These are phyloP conservation scores for Hydropotes inermis DNA, from an alignment of 2,113 vertebrate genomes.

Conservation along the genomic window DNA sequence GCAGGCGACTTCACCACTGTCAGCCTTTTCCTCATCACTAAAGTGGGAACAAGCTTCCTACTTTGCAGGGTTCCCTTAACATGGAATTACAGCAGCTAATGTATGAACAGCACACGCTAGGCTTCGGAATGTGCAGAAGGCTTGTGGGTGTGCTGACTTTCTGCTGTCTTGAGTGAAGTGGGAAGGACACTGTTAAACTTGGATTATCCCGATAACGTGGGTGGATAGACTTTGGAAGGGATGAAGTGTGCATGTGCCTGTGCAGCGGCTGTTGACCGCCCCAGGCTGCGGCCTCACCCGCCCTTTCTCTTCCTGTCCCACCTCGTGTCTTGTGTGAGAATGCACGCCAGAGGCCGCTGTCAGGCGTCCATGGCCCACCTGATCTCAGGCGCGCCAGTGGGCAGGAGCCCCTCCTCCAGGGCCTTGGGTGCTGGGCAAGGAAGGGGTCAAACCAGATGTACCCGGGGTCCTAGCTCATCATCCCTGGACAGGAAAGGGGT, in stretches of 20 bases:
- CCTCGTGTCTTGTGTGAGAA: background rate
- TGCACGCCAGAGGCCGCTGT: no score
- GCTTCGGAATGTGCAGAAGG: background rate
- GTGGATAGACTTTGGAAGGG: background rate
- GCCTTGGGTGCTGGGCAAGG: background rate
- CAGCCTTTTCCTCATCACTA: background rate
- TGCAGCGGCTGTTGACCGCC: background rate
- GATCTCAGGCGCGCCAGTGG: accelerated
- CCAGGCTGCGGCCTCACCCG: background rate
- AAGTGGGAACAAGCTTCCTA: background rate
- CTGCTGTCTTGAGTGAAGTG: background rate
- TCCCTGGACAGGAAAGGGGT: background rate
- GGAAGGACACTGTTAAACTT: background rate
- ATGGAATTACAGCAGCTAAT: background rate
- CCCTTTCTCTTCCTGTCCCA: no score
- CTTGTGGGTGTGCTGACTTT: accelerated
- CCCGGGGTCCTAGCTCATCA: background rate
- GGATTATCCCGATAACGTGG: accelerated
- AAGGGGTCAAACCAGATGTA: background rate
- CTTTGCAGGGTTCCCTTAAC: background rate
- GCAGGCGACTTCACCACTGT: background rate
- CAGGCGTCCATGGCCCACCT: accelerated
- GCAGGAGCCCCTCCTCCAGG: background rate
- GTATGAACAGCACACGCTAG: background rate
- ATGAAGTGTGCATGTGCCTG: accelerated